A percentile compares a stretch with the other conserved stretches of the same genome.
Evolutionary conservation across 2,888 invertebrate genomes (phyloP).

Genomic region (Molorchus minor): DNA sequence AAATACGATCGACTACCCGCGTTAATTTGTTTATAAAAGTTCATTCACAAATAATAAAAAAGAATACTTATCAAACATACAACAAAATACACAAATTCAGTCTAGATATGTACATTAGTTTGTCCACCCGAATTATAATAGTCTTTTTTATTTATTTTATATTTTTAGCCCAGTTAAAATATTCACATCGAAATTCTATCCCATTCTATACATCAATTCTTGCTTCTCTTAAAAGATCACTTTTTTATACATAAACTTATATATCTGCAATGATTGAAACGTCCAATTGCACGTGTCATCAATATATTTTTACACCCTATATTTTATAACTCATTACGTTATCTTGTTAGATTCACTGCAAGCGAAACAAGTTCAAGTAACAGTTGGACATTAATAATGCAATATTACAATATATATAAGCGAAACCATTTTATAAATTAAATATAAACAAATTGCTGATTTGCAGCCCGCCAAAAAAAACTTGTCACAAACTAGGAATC

Average conservation of each 20-base stretch:
- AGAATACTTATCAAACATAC: conserved; percentile 44
- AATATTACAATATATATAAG: not conserved
- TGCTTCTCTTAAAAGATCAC: conserved; percentile 18
- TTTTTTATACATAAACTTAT: conserved; percentile 22
- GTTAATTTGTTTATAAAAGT: conserved; percentile 34
- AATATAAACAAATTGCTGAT: conserved; percentile 22
- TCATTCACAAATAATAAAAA: conserved; percentile 34
- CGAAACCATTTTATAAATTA: conserved; percentile 15
- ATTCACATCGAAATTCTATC: conserved; percentile 26
- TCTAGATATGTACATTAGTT: conserved; percentile 57
- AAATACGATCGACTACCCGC: conserved; percentile 22
- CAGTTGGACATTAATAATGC: conserved; percentile 4
- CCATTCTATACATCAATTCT: conserved; percentile 30
- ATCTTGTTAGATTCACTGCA: not conserved
- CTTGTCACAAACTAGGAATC: conserved; percentile 18
- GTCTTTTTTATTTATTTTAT: conserved; percentile 28
- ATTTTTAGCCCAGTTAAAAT: conserved; percentile 27
- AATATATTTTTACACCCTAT: conserved; percentile 6
- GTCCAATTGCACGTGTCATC: conserved; percentile 26
- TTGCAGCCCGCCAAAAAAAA: conserved; percentile 12
- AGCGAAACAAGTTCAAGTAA: conserved; percentile 5
- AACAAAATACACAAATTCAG: conserved; percentile 56
- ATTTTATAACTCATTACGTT: conserved; percentile 11
- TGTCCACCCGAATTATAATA: conserved; percentile 41
- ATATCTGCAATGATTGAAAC: conserved; percentile 28